These are phyloP conservation scores for Xestia xanthographa DNA, from an alignment of 2,888 invertebrate genomes.

Conservation along the genomic window DNA sequence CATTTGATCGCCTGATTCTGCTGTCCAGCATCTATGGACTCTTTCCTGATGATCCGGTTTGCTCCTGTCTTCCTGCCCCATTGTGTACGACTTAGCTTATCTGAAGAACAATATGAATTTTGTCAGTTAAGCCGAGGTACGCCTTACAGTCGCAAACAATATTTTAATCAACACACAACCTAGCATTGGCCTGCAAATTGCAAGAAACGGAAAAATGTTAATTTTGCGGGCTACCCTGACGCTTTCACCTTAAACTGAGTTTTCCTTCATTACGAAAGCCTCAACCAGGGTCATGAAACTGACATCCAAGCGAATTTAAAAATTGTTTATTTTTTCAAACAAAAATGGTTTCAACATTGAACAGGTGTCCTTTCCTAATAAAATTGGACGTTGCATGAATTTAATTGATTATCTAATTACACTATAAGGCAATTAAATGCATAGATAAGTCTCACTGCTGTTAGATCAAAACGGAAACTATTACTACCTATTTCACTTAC, in stretches of 20 bases:
- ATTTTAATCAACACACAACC: too few species aligned
- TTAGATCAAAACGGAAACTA: background rate
- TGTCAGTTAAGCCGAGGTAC: background rate
- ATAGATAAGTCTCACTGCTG: background rate
- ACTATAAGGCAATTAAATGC: background rate
- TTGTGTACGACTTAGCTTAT: background rate
- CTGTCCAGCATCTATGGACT: constrained; percentile 1
- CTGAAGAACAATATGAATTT: constrained; percentile 26
- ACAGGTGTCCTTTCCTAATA: background rate
- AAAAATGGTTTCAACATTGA: background rate
- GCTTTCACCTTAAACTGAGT: too few species aligned
- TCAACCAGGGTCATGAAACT: too few species aligned
- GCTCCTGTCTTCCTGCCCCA: constrained; percentile 25
- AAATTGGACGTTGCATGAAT: background rate
- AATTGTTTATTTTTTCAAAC: background rate
- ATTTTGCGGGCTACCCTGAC: too few species aligned
- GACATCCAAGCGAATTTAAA: too few species aligned
- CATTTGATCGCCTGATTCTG: constrained; percentile 29
- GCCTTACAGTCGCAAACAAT: too few species aligned
- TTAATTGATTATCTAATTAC: background rate
- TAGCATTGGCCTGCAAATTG: too few species aligned
- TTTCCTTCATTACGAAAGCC: too few species aligned
- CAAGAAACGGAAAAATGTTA: too few species aligned
- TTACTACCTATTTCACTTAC: constrained; percentile 16
- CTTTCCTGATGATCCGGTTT: constrained; percentile 18